Conservation (phyloP, 2,888 invertebrate species). For the Parnassius smintheus region DNA sequence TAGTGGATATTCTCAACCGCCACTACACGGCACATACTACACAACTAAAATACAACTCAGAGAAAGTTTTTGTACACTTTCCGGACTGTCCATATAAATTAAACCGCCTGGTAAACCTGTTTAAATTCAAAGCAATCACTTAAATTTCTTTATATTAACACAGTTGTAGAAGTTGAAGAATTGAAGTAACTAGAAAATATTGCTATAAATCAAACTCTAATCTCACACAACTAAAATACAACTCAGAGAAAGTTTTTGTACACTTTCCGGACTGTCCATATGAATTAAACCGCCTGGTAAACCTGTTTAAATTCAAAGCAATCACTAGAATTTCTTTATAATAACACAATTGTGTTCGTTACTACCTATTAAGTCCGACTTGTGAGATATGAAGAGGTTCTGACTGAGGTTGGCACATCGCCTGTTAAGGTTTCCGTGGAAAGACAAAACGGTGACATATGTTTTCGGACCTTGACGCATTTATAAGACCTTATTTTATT, state of each 20-base stretch:
- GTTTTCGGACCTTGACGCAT: constrained; percentile 8
- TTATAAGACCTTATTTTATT: not conserved
- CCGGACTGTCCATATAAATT: not conserved
- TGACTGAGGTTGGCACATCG: not conserved
- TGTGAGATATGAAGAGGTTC: constrained; percentile 5
- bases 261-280: not conserved
- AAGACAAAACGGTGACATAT: constrained; percentile 5
- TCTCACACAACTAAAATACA: too few species aligned
- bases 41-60: too few species aligned
- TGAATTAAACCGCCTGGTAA: not conserved
- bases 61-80: too few species aligned
- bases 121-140: not conserved
- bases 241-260: too few species aligned
- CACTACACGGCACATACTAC: too few species aligned
- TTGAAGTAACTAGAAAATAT: too few species aligned
- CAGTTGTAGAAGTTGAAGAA: not conserved
- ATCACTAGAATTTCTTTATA: constrained; percentile 13
- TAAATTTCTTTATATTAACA: constrained; percentile 16
- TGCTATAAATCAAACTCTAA: too few species aligned
- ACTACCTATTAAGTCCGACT: constrained; percentile 1
- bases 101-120: not conserved
- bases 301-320: not conserved
- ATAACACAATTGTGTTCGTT: constrained; percentile 14
- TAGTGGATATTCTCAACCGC: too few species aligned
- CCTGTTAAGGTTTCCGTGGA: constrained; percentile 5